Percentiles rank a stretch among this genome's conserved stretches.
These are phyloP conservation scores for Anguilla pacifica DNA, from an alignment of 2,797 vertebrate genomes.

Conservation along the genomic window DNA sequence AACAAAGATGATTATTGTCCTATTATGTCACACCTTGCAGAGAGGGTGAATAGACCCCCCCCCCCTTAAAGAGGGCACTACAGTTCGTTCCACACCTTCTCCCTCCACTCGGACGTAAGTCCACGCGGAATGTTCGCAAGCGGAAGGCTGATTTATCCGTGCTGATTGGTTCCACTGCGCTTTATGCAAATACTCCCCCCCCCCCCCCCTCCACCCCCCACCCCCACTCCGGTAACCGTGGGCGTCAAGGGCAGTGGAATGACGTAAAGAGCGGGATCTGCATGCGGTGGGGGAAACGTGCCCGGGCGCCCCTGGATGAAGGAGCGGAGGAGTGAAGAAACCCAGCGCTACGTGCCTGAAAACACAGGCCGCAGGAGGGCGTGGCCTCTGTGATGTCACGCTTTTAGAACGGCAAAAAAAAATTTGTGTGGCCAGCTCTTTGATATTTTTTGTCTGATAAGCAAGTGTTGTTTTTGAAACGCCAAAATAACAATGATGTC, in stretches of 20 bases:
- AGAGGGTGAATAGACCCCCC: not conserved
- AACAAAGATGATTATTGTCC: slow-evolving; percentile 7
- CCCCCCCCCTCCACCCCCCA: too few species aligned
- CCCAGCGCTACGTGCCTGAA: not conserved
- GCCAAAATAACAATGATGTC: not conserved
- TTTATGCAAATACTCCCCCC: not conserved
- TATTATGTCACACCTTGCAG: not conserved
- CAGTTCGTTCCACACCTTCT: not conserved
- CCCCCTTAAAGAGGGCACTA: not conserved
- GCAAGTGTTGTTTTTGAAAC: too few species aligned
- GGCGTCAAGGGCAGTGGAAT: not conserved
- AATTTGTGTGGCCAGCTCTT: too few species aligned
- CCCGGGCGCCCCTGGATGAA: not conserved
- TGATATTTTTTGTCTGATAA: too few species aligned
- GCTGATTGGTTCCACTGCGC: not conserved
- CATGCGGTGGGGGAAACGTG: too few species aligned
- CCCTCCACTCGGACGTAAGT: not conserved
- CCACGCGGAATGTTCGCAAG: not conserved
- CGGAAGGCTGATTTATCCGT: not conserved
- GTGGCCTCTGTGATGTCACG: not conserved
- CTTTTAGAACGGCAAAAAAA: too few species aligned
- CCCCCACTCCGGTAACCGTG: not conserved
- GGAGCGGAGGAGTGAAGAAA: not conserved
- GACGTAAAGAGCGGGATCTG: not conserved
- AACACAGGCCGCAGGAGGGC: not conserved